Evolutionary conservation across 2,113 vertebrate genomes (phyloP), one percentile per base, ranked within the genome.

Genomic region (Neotragus pygmaeus): DNA sequence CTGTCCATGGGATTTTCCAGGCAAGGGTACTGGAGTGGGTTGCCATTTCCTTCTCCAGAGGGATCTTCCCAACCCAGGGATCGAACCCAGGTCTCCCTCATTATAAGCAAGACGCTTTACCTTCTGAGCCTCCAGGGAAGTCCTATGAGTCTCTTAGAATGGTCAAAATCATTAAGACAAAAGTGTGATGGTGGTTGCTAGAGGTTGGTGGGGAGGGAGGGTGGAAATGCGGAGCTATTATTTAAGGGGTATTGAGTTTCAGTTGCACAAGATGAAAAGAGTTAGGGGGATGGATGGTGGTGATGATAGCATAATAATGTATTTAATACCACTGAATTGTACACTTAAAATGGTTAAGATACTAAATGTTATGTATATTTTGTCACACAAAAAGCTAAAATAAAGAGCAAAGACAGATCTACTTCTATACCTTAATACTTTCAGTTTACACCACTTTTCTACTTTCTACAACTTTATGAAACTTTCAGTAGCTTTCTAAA

Each of bases 401-500:
- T 9, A 57, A 25, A 49, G n/a, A 58, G 45, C 27, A 80, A 53
- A 55, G 7, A 2, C 39, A 78, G 28, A 16, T 80, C 49, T 96
- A 39, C 30, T 51, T 51, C 57, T 66, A 6, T 5, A 47, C 25
- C 30, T 19, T 58, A 49, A 17, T 21, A 43, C 27, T 95, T 85
- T 73, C 83, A 81, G 81, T 83, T 57, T 88, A 12, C 19, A 45
- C 30, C 25, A 64, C 11, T 47, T 94, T 75, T 88, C 27, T 75
- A 23, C 6, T 88, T 91, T 89, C 14, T 45, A 51, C 43, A 89
- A 81, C 36, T 93, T 83, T 7, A 57, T 47, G 30, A 57, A 77
- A 80, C 51, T 51, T 97, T 94, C 36, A 11, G 53, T 10, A 82
- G 39, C 70, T 93, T 90, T 92, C 55, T 80, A 94, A 83, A 95